Evolutionary conservation across 2,113 vertebrate genomes (phyloP).

Genomic region (Cyprinus carpio): DNA sequence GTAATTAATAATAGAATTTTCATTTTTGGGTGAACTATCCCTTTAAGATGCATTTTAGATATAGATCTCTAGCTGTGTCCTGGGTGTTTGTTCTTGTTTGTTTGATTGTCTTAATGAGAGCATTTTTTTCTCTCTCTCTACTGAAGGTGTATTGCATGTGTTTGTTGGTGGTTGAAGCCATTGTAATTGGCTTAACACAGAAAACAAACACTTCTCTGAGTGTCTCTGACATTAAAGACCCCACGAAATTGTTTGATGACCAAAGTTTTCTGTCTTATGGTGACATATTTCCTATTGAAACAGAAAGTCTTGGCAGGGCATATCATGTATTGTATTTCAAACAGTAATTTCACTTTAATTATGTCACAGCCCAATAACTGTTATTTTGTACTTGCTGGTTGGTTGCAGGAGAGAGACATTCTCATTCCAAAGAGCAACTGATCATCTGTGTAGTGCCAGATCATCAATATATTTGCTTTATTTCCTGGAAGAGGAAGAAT

Average conservation of each 20-base stretch:
- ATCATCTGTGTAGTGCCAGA: neutral
- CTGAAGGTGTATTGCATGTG: conserved; percentile 24
- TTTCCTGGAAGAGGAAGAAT: neutral
- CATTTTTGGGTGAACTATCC: too few relatives aligned
- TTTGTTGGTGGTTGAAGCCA: conserved; percentile 16
- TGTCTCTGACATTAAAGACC: neutral
- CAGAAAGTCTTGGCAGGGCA: too few relatives aligned
- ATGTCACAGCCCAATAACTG: neutral
- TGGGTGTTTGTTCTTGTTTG: neutral
- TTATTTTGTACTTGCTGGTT: neutral
- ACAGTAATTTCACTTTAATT: neutral
- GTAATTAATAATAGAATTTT: too few relatives aligned
- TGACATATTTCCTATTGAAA: neutral
- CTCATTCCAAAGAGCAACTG: neutral
- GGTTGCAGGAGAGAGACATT: neutral
- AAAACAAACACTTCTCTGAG: conserved; percentile 29
- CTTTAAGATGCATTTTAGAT: neutral
- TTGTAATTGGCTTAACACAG: conserved; percentile 2
- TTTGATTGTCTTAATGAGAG: conserved; percentile 3
- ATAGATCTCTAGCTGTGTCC: neutral
- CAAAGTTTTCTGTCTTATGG: neutral
- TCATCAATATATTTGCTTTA: neutral
- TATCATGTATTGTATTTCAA: neutral
- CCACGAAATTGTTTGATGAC: neutral
- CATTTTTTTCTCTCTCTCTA: neutral